Evolutionary conservation across 2,797 vertebrate genomes (phyloP), one percentile per base, ranked within the genome.

Genomic region (Borostomias antarcticus): DNA sequence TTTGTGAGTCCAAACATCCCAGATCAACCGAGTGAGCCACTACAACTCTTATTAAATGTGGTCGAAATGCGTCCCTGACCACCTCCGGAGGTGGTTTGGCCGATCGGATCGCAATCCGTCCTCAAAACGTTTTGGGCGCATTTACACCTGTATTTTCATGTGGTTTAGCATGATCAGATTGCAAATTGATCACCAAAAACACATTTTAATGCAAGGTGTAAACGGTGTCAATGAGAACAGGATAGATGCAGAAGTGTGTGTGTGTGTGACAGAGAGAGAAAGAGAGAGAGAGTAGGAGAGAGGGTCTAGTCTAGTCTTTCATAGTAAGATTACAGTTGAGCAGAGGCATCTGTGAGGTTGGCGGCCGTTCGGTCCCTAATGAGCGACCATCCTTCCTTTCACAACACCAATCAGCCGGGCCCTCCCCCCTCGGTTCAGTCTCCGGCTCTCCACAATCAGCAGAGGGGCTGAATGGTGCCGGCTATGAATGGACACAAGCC

Each of bases 291-390:
- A 57, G 4, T 37, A 9, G 21, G 28, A 17, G 40, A 35, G 40
- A 28, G 6, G 54, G 17, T 64, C 25, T 10, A 40, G 15, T 15
- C 37, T 40, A 15, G 37, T 13, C 10, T 40, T 30, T 71, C 53
- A 62, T 63, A 43, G 67, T 75, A 62, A 81, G 78, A 69, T 57
- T 50, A n/a, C 60, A 65, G 73, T 73, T 30, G 62, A 80, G 71
- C 70, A 58, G 73, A 79, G 72, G 81, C 82, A 82, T 77, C 76
- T 78, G 73, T 63, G 65, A 84, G 77, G 72, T 78, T 81, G 86
- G 84, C 85, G 75, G 70, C 76, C 73, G 72, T 78, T 84, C 78
- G 76, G 17, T 69, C 68, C 50, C 81, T 89, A 88, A 89, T 86
- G 85, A 88, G 82, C 58, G 57, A 79, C 79, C 77, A 67, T 82